Evolutionary conservation across 2,888 invertebrate species (phyloP).

Genomic region (Globia sparganii): DNA sequence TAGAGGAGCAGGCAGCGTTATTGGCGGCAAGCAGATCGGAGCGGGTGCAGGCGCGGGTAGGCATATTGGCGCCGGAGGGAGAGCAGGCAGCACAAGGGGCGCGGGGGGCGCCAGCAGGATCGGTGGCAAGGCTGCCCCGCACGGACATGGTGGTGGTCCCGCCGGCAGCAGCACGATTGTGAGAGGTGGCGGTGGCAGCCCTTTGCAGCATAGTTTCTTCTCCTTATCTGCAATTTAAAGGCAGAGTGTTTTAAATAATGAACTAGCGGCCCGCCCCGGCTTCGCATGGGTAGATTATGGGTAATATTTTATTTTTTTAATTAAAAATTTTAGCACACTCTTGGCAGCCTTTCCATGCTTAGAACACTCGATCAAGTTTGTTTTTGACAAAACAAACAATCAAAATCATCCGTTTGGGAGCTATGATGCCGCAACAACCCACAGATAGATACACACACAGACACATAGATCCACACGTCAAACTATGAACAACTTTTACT

Average conservation of each 20-base stretch:
- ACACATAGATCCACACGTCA: no score
- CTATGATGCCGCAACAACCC: no score
- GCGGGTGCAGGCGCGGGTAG: slow-evolving; percentile 68
- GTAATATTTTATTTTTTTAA: no score
- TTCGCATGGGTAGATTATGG: no score
- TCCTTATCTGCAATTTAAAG: slow-evolving; percentile 64
- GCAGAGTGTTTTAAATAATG: neutral
- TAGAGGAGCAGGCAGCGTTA: slow-evolving; percentile 52
- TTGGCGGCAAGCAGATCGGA: slow-evolving; percentile 55
- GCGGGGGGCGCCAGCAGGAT: slow-evolving; percentile 62
- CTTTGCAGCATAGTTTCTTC: slow-evolving; percentile 68
- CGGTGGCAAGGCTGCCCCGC: slow-evolving; percentile 68
- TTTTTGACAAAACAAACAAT: no score
- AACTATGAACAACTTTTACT: no score
- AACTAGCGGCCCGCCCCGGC: no score
- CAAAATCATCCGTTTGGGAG: no score
- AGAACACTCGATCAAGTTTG: no score
- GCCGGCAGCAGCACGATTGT: slow-evolving; percentile 83
- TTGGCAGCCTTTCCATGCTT: no score
- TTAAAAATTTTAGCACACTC: no score
- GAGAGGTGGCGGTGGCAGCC: slow-evolving; percentile 74
- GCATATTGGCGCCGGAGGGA: slow-evolving; percentile 59
- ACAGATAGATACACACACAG: no score
- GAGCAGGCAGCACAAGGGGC: slow-evolving; percentile 61
- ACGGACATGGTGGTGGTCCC: slow-evolving; percentile 70